Conservation (phyloP, 2,888 invertebrate genomes). For the Crioceris asparagi region DNA sequence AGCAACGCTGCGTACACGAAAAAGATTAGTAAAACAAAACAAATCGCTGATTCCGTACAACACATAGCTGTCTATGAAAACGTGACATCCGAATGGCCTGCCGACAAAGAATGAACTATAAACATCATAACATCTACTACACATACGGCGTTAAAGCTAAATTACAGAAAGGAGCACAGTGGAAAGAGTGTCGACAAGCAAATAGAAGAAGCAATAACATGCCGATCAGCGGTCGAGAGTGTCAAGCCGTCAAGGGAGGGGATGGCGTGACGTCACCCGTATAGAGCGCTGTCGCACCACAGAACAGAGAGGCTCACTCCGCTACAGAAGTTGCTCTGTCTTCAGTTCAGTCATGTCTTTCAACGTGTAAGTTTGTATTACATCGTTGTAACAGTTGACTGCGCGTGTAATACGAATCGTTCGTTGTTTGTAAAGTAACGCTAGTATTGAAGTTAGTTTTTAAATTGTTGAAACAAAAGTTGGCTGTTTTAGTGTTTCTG, state of each 20-base stretch:
- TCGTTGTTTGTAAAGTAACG: neutral
- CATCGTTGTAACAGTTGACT: constrained; percentile 1
- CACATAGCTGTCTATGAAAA: too few relatives aligned
- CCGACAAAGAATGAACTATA: too few relatives aligned
- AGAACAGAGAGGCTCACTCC: constrained; percentile 13
- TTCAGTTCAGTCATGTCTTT: constrained; percentile 26
- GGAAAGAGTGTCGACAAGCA: constrained; percentile 35
- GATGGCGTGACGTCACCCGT: constrained; percentile 35
- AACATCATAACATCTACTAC: too few relatives aligned
- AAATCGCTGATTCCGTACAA: too few relatives aligned
- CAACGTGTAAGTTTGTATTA: constrained; percentile 19
- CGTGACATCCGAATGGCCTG: too few relatives aligned
- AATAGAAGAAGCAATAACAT: constrained; percentile 39
- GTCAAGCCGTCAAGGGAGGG: constrained; percentile 35
- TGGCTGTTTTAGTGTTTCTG: too few relatives aligned
- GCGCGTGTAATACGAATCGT: constrained; percentile 8
- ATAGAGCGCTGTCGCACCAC: constrained; percentile 29
- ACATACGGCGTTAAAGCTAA: constrained; percentile 10
- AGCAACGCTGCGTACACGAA: too few relatives aligned
- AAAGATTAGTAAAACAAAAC: too few relatives aligned
- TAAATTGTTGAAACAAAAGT: neutral
- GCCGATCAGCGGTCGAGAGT: constrained; percentile 38
- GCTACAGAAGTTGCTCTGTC: constrained; percentile 22
- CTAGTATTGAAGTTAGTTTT: neutral
- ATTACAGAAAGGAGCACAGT: constrained; percentile 14